Conservation (phyloP, 2,888 invertebrate genomes). For the Parapristionchus giblindavisi region DNA sequence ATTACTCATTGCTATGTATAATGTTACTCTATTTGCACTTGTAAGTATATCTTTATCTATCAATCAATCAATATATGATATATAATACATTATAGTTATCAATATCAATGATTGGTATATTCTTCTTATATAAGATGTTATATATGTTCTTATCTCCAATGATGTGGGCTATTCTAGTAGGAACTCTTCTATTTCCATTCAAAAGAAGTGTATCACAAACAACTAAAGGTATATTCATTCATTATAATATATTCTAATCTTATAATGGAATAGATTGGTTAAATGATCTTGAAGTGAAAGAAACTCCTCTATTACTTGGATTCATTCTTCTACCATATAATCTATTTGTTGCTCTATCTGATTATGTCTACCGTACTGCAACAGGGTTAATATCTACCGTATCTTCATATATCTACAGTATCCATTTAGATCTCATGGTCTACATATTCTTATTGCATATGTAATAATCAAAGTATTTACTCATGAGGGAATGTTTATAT, state of each 20-base stretch:
- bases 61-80: not conserved
- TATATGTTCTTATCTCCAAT: constrained; percentile 80
- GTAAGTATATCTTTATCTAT: constrained; percentile 42
- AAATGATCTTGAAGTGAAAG: constrained; percentile 60
- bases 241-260: constrained; percentile 4
- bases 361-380: constrained; percentile 50
- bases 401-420: no score
- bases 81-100: constrained; percentile 55
- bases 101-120: constrained; percentile 75
- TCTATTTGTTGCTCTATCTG: constrained; percentile 53
- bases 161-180: constrained; percentile 93
- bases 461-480: constrained; percentile 62
- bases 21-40: constrained; percentile 61
- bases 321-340: constrained; percentile 77
- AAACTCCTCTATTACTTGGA: constrained; percentile 73
- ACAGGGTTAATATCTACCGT: no score
- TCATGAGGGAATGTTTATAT: constrained; percentile 64
- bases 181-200: constrained; percentile 95
- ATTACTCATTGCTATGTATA: constrained; percentile 65
- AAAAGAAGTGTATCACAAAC: constrained; percentile 82
- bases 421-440: constrained; percentile 23
- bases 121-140: constrained; percentile 78
- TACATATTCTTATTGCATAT: constrained; percentile 48
- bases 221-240: constrained; percentile 11
- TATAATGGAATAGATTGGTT: constrained; percentile 63